Conservation (phyloP, 2,888 invertebrate species). For the Acronicta alni region DNA sequence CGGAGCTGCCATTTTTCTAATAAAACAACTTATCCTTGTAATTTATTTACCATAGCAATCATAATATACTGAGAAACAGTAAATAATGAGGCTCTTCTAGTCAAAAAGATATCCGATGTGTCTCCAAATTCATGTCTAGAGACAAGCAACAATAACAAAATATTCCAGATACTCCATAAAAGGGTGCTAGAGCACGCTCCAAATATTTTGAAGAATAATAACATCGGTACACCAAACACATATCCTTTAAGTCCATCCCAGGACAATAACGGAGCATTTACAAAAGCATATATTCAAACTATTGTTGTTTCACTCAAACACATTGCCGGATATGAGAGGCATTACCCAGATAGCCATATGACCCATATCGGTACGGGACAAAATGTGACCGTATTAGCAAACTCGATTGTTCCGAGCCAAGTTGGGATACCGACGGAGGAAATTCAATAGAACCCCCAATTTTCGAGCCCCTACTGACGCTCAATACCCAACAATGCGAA, state of each 20-base stretch:
- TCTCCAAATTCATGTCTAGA: conserved; percentile 19
- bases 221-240: conserved; percentile 46
- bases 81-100: neutral
- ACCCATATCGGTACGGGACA: conserved; percentile 43
- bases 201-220: conserved; percentile 53
- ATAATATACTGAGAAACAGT: neutral
- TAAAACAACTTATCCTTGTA: no score
- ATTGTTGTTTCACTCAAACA: conserved; percentile 28
- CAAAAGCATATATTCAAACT: conserved; percentile 45
- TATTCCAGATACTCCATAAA: conserved; percentile 50
- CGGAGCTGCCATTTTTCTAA: no score
- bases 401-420: conserved; percentile 68
- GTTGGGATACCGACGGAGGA: conserved; percentile 58
- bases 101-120: conserved; percentile 14
- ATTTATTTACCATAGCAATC: no score
- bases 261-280: conserved; percentile 43
- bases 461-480: conserved; percentile 61
- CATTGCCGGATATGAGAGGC: conserved; percentile 26
- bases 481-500: conserved; percentile 56
- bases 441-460: conserved; percentile 73
- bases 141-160: conserved; percentile 33
- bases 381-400: conserved; percentile 71
- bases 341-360: conserved; percentile 46
- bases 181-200: conserved; percentile 42
- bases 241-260: conserved; percentile 22